Base-by-base conservation (phyloP, 2,797 vertebrate genomes). In the Sternotherus odoratus region DNA sequence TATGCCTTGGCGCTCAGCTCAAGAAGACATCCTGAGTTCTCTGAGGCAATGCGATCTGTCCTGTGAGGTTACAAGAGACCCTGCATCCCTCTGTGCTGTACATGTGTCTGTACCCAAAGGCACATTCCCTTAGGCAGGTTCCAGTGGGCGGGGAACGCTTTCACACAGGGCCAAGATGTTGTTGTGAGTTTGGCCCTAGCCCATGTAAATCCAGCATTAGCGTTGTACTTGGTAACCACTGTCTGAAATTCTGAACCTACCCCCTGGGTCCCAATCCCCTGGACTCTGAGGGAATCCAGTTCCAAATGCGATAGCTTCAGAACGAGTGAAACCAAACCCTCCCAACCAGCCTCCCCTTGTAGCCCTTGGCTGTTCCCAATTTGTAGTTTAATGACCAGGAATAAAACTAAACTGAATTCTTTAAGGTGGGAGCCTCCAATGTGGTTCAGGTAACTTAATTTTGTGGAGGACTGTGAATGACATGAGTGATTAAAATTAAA, bases 21-120 rank as follows among this genome's bases (percentile, higher is more conserved):
- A 53, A 46, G 16, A 51, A 43, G 26, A 26, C 56, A 26, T 79
- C 23, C 63, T 28, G 53, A 39, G 57, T 12, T 57, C 26, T n/a
- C 11, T 54, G 48, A 49, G 88, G 46, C 46, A 33, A 23, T 6
- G 48, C 36, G 8, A 26, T 75, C 19, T 43, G 39, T 80, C 26
- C 19, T 23, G 10, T 4, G 5, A 13, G 50, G 19, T 66, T 51
- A 9, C 36, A 28, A 49, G 49, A 43, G 66, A 89, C 24, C 33
- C 15, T 2, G 5, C 2, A 5, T 80, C 33, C 48, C 1, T 0
- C 24, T 48, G 43, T 86, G 43, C 83, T 0, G 0, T 24, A 8
- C 17, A n/a, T 48, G 26, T 46, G 39, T 75, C 24, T 17, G 16
- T 75, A 48, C 43, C 26, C 46, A 48, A 28, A 75, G 28, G 43